phyloP scores from a whole-genome alignment of 2,113 vertebrate genomes.

The Capra hircus region DNA sequence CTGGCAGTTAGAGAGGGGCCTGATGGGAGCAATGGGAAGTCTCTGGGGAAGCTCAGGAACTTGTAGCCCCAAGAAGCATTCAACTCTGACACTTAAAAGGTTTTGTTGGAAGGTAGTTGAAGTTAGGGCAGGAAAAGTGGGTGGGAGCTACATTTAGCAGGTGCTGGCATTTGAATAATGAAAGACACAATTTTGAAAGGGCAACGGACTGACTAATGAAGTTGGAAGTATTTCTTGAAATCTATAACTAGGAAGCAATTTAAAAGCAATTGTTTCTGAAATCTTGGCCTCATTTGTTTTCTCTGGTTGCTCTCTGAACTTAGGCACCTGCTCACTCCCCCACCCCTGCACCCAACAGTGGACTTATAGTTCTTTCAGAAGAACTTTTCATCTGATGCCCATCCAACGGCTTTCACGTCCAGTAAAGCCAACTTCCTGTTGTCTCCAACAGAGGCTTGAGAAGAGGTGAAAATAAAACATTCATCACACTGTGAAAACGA shows the following conservation, averaged over 20 bases:
- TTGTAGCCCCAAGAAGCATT: not conserved
- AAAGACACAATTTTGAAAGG: not conserved
- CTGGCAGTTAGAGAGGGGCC: not conserved
- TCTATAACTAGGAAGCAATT: not conserved
- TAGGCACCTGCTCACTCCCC: not conserved
- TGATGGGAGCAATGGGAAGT: not conserved
- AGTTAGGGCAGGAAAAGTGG: not conserved
- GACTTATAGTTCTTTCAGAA: not conserved
- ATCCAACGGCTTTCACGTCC: not conserved
- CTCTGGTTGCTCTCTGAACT: not conserved
- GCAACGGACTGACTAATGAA: not conserved
- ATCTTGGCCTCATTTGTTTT: not conserved
- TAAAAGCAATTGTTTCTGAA: not conserved
- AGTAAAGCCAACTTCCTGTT: constrained; percentile 11
- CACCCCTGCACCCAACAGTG: too few relatives aligned
- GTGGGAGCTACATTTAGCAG: not conserved
- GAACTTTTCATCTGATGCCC: not conserved
- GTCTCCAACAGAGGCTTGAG: constrained; percentile 25
- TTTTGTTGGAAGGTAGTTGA: not conserved
- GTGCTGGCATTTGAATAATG: not conserved
- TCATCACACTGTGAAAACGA: constrained; percentile 18
- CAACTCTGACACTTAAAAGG: not conserved
- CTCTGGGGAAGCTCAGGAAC: not conserved
- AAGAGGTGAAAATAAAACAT: constrained; percentile 54
- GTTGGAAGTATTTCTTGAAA: not conserved